A percentile compares a stretch with the other conserved stretches of the same genome.
These are phyloP conservation scores for Oxyura jamaicensis DNA, from an alignment of 2,113 vertebrate species.

Conservation along the genomic window DNA sequence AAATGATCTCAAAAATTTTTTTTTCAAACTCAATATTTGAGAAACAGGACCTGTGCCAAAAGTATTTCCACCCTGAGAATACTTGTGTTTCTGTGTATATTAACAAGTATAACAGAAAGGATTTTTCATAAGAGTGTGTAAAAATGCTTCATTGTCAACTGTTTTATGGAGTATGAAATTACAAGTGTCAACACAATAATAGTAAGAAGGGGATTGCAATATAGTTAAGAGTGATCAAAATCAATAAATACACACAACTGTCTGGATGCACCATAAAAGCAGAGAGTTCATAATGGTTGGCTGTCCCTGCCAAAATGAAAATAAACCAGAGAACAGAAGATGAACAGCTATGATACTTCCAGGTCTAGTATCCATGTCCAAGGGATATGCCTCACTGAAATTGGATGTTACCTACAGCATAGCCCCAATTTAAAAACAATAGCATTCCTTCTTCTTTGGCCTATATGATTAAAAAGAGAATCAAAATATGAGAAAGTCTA, in stretches of 20 bases:
- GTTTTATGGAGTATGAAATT: constrained; percentile 66
- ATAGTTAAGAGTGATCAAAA: constrained; percentile 6
- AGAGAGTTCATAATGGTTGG: neutral
- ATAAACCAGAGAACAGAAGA: neutral
- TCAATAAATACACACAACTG: constrained; percentile 10
- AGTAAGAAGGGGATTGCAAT: neutral
- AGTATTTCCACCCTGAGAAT: neutral
- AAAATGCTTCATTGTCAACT: constrained; percentile 36
- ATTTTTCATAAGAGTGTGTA: neutral
- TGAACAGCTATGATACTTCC: neutral
- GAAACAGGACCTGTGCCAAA: neutral
- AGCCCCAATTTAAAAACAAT: neutral
- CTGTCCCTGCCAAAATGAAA: neutral
- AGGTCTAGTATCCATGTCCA: neutral
- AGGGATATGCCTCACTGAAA: neutral
- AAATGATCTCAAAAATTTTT: neutral
- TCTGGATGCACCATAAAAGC: neutral
- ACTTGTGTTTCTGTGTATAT: neutral
- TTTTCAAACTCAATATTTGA: neutral
- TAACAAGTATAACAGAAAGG: neutral
- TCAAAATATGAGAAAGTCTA: neutral
- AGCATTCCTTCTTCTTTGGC: neutral
- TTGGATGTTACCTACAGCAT: neutral
- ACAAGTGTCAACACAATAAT: constrained; percentile 20
- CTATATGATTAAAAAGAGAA: neutral